A percentile compares a stretch with the other conserved stretches of the same genome.
Evolutionary conservation across 2,797 vertebrate species (phyloP).

Genomic region (Chrysocyon brachyurus): DNA sequence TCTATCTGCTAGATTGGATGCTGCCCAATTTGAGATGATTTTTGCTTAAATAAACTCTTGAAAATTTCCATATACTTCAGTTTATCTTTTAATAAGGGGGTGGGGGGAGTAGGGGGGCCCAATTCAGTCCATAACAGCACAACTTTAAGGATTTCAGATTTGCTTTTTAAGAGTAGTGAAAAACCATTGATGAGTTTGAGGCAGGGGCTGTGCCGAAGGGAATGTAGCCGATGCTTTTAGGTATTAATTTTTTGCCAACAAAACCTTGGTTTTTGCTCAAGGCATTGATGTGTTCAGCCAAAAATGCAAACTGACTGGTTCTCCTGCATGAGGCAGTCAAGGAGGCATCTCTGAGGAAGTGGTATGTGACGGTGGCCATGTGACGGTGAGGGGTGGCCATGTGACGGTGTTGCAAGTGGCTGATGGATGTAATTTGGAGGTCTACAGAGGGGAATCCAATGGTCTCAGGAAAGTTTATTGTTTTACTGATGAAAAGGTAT

Average conservation of each 20-base stretch:
- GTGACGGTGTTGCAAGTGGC: not conserved
- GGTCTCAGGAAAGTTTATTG: not conserved
- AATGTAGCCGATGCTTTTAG: not conserved
- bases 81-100: not conserved
- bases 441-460: not conserved
- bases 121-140: not conserved
- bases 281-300: not conserved
- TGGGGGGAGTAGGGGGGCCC: not conserved
- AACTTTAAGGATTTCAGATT: not conserved
- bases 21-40: not conserved
- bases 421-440: conserved; percentile 10
- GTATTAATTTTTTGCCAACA: conserved; percentile 19
- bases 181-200: not conserved
- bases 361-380: too few species aligned
- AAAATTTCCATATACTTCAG: not conserved
- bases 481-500: not conserved
- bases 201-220: not conserved
- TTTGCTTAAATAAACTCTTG: not conserved
- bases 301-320: conserved; percentile 5
- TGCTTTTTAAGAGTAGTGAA: not conserved
- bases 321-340: too few species aligned
- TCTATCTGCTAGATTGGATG: not conserved
- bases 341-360: too few species aligned
- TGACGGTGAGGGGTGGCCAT: not conserved
- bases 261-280: not conserved